A percentile compares a stretch with the other conserved stretches of the same genome.
Conservation (phyloP, 2,797 vertebrate species). For the Paramormyrops hopkinsi region DNA sequence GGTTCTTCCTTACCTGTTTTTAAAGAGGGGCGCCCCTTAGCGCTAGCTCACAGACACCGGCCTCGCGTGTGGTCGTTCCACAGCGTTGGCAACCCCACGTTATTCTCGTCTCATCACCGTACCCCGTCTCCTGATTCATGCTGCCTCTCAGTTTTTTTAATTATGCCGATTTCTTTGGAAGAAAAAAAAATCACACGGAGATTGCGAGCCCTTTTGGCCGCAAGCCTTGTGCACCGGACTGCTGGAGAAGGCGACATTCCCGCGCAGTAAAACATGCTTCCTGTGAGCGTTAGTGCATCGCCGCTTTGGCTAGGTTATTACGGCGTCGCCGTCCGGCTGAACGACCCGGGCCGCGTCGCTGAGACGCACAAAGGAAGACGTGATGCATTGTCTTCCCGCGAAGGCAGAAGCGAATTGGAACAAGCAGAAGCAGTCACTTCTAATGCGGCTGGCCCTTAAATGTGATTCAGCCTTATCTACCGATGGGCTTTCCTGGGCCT, state of each 20-base stretch:
- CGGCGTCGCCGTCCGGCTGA: not conserved
- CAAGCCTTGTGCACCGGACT: not conserved
- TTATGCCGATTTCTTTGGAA: not conserved
- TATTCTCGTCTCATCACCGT: not conserved
- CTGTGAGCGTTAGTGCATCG: not conserved
- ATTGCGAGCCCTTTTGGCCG: not conserved
- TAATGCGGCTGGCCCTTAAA: constrained; percentile 9
- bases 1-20: not conserved
- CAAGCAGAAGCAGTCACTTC: not conserved
- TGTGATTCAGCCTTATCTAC: constrained; percentile 21
- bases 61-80: not conserved
- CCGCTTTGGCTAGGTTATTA: not conserved
- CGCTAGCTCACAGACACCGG: not conserved
- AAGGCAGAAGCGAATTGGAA: constrained; percentile 5
- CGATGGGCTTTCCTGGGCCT: constrained; percentile 4
- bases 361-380: constrained; percentile 1
- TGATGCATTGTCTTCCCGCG: not conserved
- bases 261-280: not conserved
- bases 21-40: not conserved
- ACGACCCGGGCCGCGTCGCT: not conserved
- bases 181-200: not conserved
- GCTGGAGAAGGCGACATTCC: not conserved
- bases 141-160: not conserved
- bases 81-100: not conserved
- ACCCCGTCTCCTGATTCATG: not conserved